phyloP scores from a whole-genome alignment of 2,797 vertebrate genomes.

The Hydrophis major region DNA sequence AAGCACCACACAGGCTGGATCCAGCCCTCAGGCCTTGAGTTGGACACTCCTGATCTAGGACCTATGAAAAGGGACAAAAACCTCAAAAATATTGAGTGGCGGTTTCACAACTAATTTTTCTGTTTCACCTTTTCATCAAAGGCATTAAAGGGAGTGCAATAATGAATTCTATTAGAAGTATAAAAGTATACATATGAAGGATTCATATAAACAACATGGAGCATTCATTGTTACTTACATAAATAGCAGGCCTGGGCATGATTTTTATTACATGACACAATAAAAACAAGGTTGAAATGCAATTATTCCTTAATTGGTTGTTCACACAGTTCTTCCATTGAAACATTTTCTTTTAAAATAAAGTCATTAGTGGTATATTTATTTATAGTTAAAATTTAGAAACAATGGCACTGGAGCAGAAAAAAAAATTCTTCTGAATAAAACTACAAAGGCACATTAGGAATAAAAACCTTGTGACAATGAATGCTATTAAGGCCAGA shows the following conservation, averaged over 20 bases:
- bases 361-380: background rate
- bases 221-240: background rate
- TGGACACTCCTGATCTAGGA: background rate
- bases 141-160: background rate
- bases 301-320: slow-evolving; percentile 20
- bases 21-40: too few species aligned
- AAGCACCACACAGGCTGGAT: too few species aligned
- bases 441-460: background rate
- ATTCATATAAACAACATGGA: background rate
- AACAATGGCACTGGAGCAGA: background rate
- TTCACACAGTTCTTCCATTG: background rate
- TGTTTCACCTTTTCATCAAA: background rate
- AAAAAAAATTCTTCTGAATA: background rate
- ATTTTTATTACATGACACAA: background rate
- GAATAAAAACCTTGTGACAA: background rate
- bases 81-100: background rate
- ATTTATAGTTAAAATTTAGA: background rate
- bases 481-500: background rate
- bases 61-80: background rate
- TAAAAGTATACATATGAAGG: background rate
- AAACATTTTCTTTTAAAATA: background rate
- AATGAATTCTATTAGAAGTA: background rate
- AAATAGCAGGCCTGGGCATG: background rate
- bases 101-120: background rate
- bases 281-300: slow-evolving; percentile 11